phyloP scores from a whole-genome alignment of 2,888 invertebrate genomes.

The Eupithecia dodoneata region DNA sequence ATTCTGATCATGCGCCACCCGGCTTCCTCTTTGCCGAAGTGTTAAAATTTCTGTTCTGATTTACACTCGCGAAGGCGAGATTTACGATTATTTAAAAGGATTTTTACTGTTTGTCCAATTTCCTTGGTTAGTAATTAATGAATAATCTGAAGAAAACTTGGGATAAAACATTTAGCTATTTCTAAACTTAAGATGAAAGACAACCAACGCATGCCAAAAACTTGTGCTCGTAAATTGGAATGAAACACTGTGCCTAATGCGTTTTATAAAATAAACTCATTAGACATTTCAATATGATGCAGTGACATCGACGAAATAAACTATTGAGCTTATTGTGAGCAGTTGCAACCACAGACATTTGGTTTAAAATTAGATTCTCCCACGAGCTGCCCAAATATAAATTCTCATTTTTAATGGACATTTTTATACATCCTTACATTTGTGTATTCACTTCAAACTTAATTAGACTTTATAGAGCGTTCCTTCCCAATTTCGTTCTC shows the following conservation, averaged over 20 bases:
- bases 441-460: conserved; percentile 82
- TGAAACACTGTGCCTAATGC: conserved; percentile 36
- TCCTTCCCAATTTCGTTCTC: conserved; percentile 82
- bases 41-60: conserved; percentile 67
- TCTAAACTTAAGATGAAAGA: conserved; percentile 23
- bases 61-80: conserved; percentile 64
- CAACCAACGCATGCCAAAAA: conserved; percentile 42
- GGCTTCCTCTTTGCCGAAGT: conserved; percentile 72
- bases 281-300: conserved; percentile 11
- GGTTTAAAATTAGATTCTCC: conserved; percentile 36
- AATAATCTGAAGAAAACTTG: conserved; percentile 26
- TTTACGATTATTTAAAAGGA: conserved; percentile 74
- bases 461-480: conserved; percentile 84
- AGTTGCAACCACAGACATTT: conserved; percentile 39
- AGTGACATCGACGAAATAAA: conserved; percentile 31
- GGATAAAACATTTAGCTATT: conserved; percentile 21
- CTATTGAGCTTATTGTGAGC: conserved; percentile 30
- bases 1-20: conserved; percentile 77
- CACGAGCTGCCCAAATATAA: conserved; percentile 56
- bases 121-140: conserved; percentile 31
- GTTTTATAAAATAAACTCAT: conserved; percentile 20
- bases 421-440: conserved; percentile 80
- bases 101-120: conserved; percentile 53
- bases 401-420: conserved; percentile 64
- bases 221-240: conserved; percentile 39